Conservation (phyloP, 2,888 invertebrate genomes). For the Tenthredo amoena region DNA sequence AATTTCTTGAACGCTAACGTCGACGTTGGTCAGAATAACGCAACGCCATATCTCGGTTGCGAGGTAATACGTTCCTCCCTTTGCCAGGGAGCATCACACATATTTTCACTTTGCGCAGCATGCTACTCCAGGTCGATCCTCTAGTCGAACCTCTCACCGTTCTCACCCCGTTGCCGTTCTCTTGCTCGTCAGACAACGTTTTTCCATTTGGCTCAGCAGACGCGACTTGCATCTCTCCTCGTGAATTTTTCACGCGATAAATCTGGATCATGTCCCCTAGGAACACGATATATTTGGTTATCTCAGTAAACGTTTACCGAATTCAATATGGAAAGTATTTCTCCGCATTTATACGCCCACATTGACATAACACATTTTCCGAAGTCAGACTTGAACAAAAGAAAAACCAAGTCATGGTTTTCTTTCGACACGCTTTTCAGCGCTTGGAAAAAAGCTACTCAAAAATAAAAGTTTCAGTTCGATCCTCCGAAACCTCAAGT, state of each 20-base stretch:
- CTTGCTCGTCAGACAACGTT: constrained; percentile 64
- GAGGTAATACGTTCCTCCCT: neutral
- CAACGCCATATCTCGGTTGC: neutral
- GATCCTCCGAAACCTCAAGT: no score
- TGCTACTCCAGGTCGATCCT: constrained; percentile 43
- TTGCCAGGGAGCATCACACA: constrained; percentile 39
- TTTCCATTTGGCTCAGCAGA: constrained; percentile 67
- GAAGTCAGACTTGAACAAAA: neutral
- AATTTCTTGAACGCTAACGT: neutral
- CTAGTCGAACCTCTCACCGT: constrained; percentile 43
- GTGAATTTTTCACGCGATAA: constrained; percentile 41
- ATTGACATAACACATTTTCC: neutral
- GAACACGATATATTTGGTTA: constrained; percentile 26
- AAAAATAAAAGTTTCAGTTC: no score
- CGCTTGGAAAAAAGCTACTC: no score
- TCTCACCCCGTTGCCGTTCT: constrained; percentile 53
- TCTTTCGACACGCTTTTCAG: no score
- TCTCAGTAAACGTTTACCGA: constrained; percentile 11
- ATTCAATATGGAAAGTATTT: constrained; percentile 20
- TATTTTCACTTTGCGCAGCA: constrained; percentile 59
- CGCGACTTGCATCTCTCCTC: constrained; percentile 38
- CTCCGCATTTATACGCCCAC: neutral
- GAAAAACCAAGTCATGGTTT: neutral
- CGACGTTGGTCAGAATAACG: neutral
- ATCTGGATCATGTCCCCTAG: constrained; percentile 35